Percentiles rank a stretch among this genome's conserved stretches.
Evolutionary conservation across 2,113 vertebrate genomes (phyloP).

Genomic region (Peromyscus leucopus): DNA sequence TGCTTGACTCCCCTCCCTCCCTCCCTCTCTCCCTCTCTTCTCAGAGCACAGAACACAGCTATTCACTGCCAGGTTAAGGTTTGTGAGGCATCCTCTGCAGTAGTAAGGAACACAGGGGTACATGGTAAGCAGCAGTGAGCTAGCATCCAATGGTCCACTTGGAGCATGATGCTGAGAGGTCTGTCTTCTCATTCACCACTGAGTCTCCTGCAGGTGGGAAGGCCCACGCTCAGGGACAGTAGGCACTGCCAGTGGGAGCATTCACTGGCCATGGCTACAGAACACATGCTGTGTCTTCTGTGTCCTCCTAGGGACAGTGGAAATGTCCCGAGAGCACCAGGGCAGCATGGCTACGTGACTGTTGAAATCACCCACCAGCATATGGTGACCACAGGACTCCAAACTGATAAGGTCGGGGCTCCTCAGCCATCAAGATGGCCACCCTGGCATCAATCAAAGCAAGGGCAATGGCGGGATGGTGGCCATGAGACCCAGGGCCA

Average conservation of each 20-base stretch:
- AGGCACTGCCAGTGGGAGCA: rapidly evolving
- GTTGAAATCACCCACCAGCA: background rate
- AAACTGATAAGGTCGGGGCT: background rate
- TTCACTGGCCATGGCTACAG: rapidly evolving
- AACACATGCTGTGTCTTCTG: rapidly evolving
- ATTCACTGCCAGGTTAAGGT: rapidly evolving
- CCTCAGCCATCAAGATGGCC: no score
- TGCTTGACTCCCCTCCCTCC: background rate
- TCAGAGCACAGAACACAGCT: background rate
- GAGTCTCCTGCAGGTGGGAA: background rate
- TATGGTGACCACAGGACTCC: background rate
- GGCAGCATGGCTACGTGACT: background rate
- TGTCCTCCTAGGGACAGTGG: background rate
- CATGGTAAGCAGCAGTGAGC: rapidly evolving
- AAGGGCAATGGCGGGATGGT: background rate
- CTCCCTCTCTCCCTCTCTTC: background rate
- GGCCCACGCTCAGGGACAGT: rapidly evolving
- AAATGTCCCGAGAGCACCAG: background rate
- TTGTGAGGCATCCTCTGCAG: background rate
- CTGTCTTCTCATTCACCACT: background rate
- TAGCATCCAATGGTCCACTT: no score
- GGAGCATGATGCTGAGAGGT: rapidly evolving
- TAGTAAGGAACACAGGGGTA: rapidly evolving
- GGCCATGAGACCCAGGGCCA: background rate
- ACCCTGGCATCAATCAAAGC: background rate